Percentiles rank a stretch among this genome's conserved stretches.
These are phyloP conservation scores for Hyposoter didymator DNA, from an alignment of 2,888 invertebrate species.

Conservation along the genomic window DNA sequence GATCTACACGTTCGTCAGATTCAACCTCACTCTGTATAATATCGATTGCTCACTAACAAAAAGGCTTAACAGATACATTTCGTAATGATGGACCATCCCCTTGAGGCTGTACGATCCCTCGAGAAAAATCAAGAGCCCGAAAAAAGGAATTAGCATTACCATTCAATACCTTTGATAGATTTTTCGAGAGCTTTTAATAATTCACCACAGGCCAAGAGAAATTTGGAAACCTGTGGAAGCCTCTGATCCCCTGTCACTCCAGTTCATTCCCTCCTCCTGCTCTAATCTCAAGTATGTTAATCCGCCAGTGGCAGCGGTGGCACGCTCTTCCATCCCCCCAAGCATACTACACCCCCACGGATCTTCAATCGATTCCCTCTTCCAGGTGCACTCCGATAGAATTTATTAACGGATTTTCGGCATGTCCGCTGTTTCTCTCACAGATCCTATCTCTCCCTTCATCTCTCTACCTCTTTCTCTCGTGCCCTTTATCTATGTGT, in stretches of 20 bases:
- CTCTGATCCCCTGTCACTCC: conserved; percentile 8
- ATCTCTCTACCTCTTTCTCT: conserved; percentile 28
- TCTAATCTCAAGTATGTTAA: conserved; percentile 71
- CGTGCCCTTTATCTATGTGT: conserved; percentile 8
- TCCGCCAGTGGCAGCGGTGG: conserved; percentile 55
- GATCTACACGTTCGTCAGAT: background rate
- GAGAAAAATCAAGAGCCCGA: background rate
- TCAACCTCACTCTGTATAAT: background rate
- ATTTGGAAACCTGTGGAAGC: conserved; percentile 36
- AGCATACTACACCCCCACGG: conserved; percentile 37
- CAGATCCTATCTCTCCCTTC: conserved; percentile 35
- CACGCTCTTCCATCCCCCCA: conserved; percentile 17
- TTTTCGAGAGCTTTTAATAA: conserved; percentile 2
- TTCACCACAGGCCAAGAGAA: conserved; percentile 13
- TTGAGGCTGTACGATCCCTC: background rate
- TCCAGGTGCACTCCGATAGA: conserved; percentile 59
- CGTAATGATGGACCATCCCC: background rate
- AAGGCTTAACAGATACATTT: background rate
- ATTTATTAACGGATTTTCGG: conserved; percentile 70
- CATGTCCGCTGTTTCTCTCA: conserved; percentile 37
- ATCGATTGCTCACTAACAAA: conserved; percentile 15
- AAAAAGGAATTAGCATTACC: conserved; percentile 2
- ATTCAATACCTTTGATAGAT: background rate
- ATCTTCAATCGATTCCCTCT: conserved; percentile 70
- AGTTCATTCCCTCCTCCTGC: conserved; percentile 40